phyloP scores from a whole-genome alignment of 2,888 invertebrate genomes.

The Petrolisthes manimaculis region DNA sequence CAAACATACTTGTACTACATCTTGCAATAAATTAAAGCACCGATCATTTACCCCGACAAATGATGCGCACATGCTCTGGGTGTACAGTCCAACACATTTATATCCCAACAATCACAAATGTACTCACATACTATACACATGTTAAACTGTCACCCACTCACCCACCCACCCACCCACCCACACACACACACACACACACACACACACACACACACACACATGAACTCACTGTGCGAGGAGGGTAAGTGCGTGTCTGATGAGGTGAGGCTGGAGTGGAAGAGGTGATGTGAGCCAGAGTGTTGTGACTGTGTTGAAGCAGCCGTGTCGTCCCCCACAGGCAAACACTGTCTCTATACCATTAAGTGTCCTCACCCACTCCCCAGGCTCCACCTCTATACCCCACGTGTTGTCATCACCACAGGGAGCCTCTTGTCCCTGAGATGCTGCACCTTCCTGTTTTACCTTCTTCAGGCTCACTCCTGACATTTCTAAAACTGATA shows the following conservation, averaged over 20 bases:
- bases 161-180: too few species aligned
- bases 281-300: slow-evolving; percentile 49
- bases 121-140: neutral
- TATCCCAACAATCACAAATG: neutral
- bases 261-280: slow-evolving; percentile 14
- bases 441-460: too few species aligned
- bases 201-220: neutral
- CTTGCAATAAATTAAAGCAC: too few species aligned
- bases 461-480: too few species aligned
- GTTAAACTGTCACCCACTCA: neutral
- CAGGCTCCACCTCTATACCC: slow-evolving; percentile 24
- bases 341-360: slow-evolving; percentile 46
- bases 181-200: slow-evolving; percentile 19
- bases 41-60: too few species aligned
- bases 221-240: slow-evolving; percentile 26
- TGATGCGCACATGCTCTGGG: too few species aligned
- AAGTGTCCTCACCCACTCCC: slow-evolving; percentile 55
- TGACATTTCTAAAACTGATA: too few species aligned
- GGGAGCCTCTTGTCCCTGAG: too few species aligned
- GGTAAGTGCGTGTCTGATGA: slow-evolving; percentile 30
- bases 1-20: too few species aligned
- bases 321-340: slow-evolving; percentile 38
- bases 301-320: slow-evolving; percentile 57
- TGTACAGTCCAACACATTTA: too few species aligned
- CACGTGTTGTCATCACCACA: too few species aligned